Conservation (phyloP, 2,888 invertebrate species). For the Phengaris alcon region DNA sequence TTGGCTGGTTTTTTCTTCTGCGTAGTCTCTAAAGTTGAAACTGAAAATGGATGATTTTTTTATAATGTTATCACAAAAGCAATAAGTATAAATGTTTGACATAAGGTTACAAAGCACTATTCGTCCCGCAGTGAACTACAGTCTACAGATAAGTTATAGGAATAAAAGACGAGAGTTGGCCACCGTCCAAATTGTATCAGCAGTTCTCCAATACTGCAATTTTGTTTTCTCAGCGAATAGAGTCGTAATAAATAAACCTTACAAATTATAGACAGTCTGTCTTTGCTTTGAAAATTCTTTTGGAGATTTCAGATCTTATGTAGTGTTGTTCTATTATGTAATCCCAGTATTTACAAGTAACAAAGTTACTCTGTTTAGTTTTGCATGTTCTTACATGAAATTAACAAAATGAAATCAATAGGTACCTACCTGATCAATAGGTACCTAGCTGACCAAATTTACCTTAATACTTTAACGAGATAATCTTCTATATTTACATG, state of each 20-base stretch:
- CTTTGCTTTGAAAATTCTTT: not conserved
- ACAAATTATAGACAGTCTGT: not conserved
- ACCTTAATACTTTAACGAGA: no score
- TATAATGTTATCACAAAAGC: not conserved
- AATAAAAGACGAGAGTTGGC: not conserved
- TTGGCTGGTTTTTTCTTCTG: no score
- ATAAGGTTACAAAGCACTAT: not conserved
- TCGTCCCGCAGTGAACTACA: not conserved
- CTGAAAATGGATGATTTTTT: no score
- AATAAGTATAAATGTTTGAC: not conserved
- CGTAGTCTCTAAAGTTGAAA: no score
- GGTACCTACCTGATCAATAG: no score
- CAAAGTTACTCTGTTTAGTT: no score
- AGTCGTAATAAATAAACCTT: not conserved
- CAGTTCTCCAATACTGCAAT: conserved; percentile 6
- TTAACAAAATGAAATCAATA: no score
- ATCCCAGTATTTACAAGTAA: not conserved
- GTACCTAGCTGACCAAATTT: no score
- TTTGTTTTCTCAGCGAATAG: not conserved
- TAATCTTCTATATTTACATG: no score
- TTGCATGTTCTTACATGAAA: no score
- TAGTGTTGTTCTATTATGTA: not conserved
- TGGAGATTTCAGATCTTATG: not conserved
- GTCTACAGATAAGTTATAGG: conserved; percentile 11
- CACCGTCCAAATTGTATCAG: conserved; percentile 1